Conservation (phyloP, 2,797 vertebrate species). For the Sebastes hubbsi region DNA sequence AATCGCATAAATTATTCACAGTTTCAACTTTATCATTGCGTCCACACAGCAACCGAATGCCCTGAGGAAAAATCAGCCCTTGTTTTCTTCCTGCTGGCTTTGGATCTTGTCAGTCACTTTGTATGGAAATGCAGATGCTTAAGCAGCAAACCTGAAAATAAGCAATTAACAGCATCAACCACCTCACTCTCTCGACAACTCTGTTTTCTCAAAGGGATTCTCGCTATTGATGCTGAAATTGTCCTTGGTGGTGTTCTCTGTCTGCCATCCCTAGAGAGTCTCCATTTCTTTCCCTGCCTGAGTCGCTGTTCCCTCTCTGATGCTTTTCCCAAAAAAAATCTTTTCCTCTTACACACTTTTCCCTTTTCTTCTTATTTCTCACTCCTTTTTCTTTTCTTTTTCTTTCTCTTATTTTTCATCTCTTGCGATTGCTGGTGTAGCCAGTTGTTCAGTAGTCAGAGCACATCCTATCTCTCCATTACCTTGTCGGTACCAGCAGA, state of each 20-base stretch:
- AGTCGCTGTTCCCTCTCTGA: constrained; percentile 1
- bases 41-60: constrained; percentile 8
- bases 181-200: constrained; percentile 36
- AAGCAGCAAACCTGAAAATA: constrained; percentile 66
- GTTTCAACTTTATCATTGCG: constrained; percentile 37
- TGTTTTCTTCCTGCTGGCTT: constrained; percentile 35
- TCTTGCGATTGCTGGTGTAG: constrained; percentile 22
- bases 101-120: constrained; percentile 48
- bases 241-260: constrained; percentile 65
- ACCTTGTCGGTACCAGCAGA: constrained; percentile 55
- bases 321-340: constrained; percentile 6
- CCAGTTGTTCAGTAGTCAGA: constrained; percentile 49
- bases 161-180: constrained; percentile 69
- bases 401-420: background rate
- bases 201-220: constrained; percentile 43
- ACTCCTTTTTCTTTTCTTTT: background rate
- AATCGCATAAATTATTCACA: constrained; percentile 53
- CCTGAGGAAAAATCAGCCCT: constrained; percentile 21
- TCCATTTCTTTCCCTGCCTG: constrained; percentile 2
- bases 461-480: constrained; percentile 58
- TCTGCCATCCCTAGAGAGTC: constrained; percentile 43
- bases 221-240: constrained; percentile 53
- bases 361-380: background rate
- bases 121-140: constrained; percentile 59
- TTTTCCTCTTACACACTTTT: background rate